Evolutionary conservation across 2,113 vertebrate species (phyloP).

Genomic region (Delphinapterus leucas): DNA sequence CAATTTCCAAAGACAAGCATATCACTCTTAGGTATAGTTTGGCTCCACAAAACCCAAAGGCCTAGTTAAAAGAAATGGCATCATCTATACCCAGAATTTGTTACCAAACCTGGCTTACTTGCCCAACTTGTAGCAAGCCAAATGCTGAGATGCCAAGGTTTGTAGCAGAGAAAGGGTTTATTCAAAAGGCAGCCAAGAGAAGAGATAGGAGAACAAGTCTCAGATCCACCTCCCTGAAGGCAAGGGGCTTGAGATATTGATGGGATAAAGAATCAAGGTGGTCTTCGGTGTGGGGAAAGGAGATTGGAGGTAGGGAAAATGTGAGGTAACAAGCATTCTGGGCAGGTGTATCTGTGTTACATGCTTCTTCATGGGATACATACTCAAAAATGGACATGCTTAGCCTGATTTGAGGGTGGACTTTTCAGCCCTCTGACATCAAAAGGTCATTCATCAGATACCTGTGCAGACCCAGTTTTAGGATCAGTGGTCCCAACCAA

Average conservation of each 20-base stretch:
- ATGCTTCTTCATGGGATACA: background rate
- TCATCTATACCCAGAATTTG: background rate
- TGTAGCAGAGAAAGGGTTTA: background rate
- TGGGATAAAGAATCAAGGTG: background rate
- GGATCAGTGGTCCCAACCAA: background rate
- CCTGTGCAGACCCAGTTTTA: background rate
- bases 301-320: background rate
- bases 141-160: background rate
- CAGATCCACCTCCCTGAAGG: background rate
- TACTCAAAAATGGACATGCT: background rate
- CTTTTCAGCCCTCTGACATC: background rate
- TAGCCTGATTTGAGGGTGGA: background rate
- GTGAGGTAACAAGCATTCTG: background rate
- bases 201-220: background rate
- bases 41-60: background rate
- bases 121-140: background rate
- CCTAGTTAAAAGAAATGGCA: background rate
- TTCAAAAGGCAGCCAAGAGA: background rate
- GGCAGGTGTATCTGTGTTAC: background rate
- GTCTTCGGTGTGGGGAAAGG: background rate
- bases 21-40: background rate
- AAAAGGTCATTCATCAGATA: background rate
- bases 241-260: background rate
- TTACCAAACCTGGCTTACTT: background rate
- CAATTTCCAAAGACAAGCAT: background rate